A percentile compares a stretch with the other conserved stretches of the same genome.
These are phyloP conservation scores for Reinhardtius hippoglossoides DNA, from an alignment of 2,113 vertebrate genomes.

Conservation along the genomic window DNA sequence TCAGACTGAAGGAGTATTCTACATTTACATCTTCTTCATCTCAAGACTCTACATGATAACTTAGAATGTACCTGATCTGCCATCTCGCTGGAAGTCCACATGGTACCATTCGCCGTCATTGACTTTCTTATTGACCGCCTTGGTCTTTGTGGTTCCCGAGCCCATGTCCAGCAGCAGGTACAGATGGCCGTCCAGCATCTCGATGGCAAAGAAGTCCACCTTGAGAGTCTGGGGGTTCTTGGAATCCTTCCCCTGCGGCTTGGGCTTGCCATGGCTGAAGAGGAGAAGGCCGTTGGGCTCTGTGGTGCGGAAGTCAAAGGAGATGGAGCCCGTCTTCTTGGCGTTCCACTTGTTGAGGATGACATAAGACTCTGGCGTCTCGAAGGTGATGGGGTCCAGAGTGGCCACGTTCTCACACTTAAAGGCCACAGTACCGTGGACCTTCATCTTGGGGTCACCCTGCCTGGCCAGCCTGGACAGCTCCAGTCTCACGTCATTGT, in stretches of 20 bases:
- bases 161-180: constrained; percentile 98
- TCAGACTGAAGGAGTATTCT: background rate
- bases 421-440: constrained; percentile 96
- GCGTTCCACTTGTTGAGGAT: constrained; percentile 97
- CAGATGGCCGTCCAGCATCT: constrained; percentile 97
- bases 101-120: constrained; percentile 99
- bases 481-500: constrained; percentile 96
- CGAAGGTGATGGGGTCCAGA: constrained; percentile 97
- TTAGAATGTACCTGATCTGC: constrained; percentile 89
- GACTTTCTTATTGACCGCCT: constrained; percentile 94
- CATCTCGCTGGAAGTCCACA: constrained; percentile 97
- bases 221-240: constrained; percentile 93
- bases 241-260: constrained; percentile 92
- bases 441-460: constrained; percentile 96
- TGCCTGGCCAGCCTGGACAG: constrained; percentile 94
- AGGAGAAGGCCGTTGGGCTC: constrained; percentile 97
- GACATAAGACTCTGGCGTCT: constrained; percentile 96
- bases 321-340: constrained; percentile 98
- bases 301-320: constrained; percentile 97
- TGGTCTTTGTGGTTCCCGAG: constrained; percentile 97
- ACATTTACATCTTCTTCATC: background rate
- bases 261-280: constrained; percentile 96
- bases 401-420: constrained; percentile 99
- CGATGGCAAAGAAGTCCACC: constrained; percentile 98
- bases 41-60: background rate